Base-by-base conservation (phyloP, 2,113 vertebrate species). In the Falco punctatus region DNA sequence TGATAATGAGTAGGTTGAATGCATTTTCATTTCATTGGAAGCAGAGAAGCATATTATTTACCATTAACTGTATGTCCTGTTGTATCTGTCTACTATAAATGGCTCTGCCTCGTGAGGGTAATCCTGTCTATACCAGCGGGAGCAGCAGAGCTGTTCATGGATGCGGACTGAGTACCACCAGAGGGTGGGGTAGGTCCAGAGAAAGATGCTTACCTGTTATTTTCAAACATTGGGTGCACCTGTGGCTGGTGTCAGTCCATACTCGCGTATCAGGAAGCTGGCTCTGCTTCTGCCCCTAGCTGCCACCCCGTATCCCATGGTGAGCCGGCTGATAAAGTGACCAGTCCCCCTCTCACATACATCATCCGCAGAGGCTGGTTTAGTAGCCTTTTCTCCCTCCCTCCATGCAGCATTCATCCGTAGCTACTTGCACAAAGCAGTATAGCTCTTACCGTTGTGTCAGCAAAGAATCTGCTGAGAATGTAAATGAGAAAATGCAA, bases 1-100 rank as follows among this genome's bases (percentile, higher is more conserved):
- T 24, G 30, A 20, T 61, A 75, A 66, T 46, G 23, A 48, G 33
- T 42, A 64, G 13, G 10, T 84, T 55, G 49, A 15, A 62, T 58
- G 15, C 19, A 67, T 70, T 86, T 94, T 84, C 52, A 78, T 82
- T 90, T 86, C 16, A 32, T 38, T 86, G 33, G 46, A 86, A 73
- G 9, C 18, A 32, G 21, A 81, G 71, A 38, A 35, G 21, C 4
- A 7, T 44, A 10, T 33, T 59, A 44, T 86, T 89, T 82, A 30
- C 35, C 18, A 55, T 88, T 57, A 80, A 0, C 4, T 65, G 0
- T 69, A 22, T 52, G 9, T 86, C 23, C 17, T 38, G 16, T 52
- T 57, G 33, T 77, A 48, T 21, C 44, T 11, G 3, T 70, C 64
- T 57, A 40, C 67, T 46, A 4, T 42, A 49, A 78, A 67, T 32